A percentile compares a stretch with the other conserved stretches of the same genome.
These are phyloP conservation scores for Charina bottae DNA, from an alignment of 2,113 vertebrate genomes.

Conservation along the genomic window DNA sequence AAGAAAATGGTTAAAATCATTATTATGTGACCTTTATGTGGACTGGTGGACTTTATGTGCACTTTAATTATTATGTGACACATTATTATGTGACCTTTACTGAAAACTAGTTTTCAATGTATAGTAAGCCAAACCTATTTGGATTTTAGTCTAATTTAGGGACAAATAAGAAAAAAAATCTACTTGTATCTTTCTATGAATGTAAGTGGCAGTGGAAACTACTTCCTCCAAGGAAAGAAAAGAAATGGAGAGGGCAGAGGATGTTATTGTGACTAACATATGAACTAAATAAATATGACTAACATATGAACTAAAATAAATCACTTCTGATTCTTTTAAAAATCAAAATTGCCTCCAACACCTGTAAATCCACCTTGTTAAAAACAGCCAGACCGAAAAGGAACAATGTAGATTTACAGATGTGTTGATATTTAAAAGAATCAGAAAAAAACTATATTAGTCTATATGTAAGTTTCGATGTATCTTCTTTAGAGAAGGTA, in stretches of 20 bases:
- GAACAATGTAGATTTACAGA: neutral
- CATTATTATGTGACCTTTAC: neutral
- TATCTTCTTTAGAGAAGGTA: neutral
- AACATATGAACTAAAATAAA: neutral
- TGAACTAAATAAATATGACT: neutral
- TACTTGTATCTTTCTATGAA: neutral
- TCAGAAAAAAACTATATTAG: neutral
- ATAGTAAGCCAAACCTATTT: neutral
- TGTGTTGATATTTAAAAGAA: neutral
- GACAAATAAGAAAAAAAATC: neutral
- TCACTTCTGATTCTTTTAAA: neutral
- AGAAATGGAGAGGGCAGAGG: neutral
- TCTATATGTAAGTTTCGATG: neutral
- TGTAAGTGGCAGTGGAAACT: neutral
- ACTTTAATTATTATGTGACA: too few relatives aligned
- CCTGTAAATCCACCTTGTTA: neutral
- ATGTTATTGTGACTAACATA: neutral
- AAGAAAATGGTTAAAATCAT: constrained; percentile 8
- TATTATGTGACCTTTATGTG: constrained; percentile 2
- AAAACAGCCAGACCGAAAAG: neutral
- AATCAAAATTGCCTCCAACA: neutral
- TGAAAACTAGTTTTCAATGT: neutral
- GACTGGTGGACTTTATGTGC: too few relatives aligned
- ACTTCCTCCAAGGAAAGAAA: neutral
- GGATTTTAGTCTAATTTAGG: constrained; percentile 1